phyloP scores from a whole-genome alignment of 2,797 vertebrate genomes.

The Syngnathus acus region DNA sequence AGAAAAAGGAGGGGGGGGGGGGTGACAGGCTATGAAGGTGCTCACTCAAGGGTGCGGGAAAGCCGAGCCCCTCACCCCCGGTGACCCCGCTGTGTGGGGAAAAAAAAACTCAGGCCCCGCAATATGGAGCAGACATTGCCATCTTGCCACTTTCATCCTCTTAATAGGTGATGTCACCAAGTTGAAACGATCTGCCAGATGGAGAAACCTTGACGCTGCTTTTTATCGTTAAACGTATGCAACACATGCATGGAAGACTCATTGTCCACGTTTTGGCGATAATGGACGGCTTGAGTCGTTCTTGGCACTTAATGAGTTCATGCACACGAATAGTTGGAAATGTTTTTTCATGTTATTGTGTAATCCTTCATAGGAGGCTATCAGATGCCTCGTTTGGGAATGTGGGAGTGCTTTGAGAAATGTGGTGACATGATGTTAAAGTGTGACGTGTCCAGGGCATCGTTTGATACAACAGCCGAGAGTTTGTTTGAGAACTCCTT shows the following conservation, averaged over 20 bases:
- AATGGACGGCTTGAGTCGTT: too few relatives aligned
- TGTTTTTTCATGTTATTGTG: not conserved
- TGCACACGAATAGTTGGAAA: too few relatives aligned
- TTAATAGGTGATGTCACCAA: not conserved
- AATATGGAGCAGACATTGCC: not conserved
- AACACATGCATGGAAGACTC: not conserved
- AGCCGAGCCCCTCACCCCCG: conserved; percentile 50
- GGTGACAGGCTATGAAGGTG: conserved; percentile 60
- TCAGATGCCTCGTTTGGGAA: conserved; percentile 13
- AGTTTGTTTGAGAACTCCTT: conserved; percentile 10
- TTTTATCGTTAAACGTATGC: not conserved
- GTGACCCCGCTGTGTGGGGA: conserved; percentile 60
- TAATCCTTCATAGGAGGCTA: conserved; percentile 7
- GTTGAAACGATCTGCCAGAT: not conserved
- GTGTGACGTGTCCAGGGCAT: conserved; percentile 18
- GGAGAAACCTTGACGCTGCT: not conserved
- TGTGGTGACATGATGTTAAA: conserved; percentile 33
- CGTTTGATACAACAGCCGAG: not conserved
- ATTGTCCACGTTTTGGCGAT: too few relatives aligned
- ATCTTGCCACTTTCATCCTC: not conserved
- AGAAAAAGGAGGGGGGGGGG: conserved; percentile 33
- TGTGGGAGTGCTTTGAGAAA: conserved; percentile 37
- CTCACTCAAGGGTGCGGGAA: conserved; percentile 61
- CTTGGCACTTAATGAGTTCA: too few relatives aligned
- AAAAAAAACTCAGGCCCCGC: conserved; percentile 29